A percentile compares a stretch with the other conserved stretches of the same genome.
Evolutionary conservation across 2,797 vertebrate species (phyloP).

Genomic region (Thunnus albacares): DNA sequence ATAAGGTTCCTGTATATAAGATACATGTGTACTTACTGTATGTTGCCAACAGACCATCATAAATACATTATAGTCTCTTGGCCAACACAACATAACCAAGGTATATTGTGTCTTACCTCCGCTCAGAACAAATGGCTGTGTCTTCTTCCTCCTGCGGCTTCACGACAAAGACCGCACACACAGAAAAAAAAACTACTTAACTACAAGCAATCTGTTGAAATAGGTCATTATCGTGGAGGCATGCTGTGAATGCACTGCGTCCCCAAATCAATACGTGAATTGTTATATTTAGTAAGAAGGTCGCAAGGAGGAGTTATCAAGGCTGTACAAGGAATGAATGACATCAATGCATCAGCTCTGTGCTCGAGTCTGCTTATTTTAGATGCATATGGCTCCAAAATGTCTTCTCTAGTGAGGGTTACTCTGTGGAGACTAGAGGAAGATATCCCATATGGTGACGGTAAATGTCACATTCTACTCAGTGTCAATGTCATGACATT

Average conservation of each 20-base stretch:
- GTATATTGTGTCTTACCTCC: constrained; percentile 38
- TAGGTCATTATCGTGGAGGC: constrained; percentile 83
- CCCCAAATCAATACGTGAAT: constrained; percentile 84
- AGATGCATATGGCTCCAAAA: constrained; percentile 76
- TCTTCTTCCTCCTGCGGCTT: constrained; percentile 48
- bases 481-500: constrained; percentile 72
- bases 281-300: constrained; percentile 87
- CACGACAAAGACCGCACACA: constrained; percentile 59
- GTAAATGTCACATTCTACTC: constrained; percentile 74
- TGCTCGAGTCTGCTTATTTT: constrained; percentile 71
- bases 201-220: constrained; percentile 82
- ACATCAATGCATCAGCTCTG: constrained; percentile 69
- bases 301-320: constrained; percentile 81
- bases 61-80: constrained; percentile 45
- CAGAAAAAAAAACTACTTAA: constrained; percentile 53
- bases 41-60: constrained; percentile 49
- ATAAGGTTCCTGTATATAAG: constrained; percentile 16
- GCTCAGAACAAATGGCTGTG: constrained; percentile 45
- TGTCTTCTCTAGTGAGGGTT: constrained; percentile 67
- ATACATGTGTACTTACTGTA: constrained; percentile 10
- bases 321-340: constrained; percentile 64
- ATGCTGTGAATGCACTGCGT: constrained; percentile 79
- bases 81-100: constrained; percentile 36
- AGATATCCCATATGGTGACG: constrained; percentile 59
- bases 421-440: constrained; percentile 55